phyloP scores from a whole-genome alignment of 2,888 invertebrate species.

The Eupithecia exiguata region DNA sequence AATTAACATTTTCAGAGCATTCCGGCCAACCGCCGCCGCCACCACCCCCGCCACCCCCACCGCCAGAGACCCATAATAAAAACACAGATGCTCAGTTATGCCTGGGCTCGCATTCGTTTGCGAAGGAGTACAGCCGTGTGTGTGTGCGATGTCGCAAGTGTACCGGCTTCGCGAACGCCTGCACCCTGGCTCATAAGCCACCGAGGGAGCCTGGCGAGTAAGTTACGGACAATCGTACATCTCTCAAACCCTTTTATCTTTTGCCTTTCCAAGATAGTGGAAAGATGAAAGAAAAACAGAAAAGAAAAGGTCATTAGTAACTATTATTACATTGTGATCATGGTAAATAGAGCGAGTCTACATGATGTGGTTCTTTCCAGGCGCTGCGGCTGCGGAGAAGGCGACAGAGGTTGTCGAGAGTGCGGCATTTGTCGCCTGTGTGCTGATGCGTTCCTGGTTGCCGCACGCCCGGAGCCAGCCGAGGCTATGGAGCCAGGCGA shows the following conservation, averaged over 20 bases:
- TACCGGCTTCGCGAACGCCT: conserved; percentile 94
- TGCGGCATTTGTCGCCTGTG: conserved; percentile 97
- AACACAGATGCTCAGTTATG: conserved; percentile 78
- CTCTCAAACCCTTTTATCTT: not conserved
- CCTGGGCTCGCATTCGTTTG: conserved; percentile 89
- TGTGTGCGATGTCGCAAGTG: conserved; percentile 96
- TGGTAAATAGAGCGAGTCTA: not conserved
- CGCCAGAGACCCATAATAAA: conserved; percentile 41
- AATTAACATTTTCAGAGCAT: conserved; percentile 26
- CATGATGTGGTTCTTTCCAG: conserved; percentile 69
- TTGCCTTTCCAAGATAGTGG: not conserved
- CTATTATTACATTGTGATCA: not conserved
- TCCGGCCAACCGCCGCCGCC: conserved; percentile 15
- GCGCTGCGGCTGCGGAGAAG: conserved; percentile 97
- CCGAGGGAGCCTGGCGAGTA: conserved; percentile 94
- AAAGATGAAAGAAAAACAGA: not conserved
- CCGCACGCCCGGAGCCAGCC: conserved; percentile 44
- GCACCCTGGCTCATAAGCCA: conserved; percentile 83
- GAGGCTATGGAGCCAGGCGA: conserved; percentile 24
- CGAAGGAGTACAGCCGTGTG: conserved; percentile 92
- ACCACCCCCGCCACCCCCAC: not conserved
- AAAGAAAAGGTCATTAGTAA: not conserved
- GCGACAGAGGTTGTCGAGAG: conserved; percentile 95
- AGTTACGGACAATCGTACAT: conserved; percentile 70
- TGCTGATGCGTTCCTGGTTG: conserved; percentile 76